These are phyloP conservation scores for Neodiprion fabricii DNA, from an alignment of 1,140 invertebrate genomes.

Conservation along the genomic window DNA sequence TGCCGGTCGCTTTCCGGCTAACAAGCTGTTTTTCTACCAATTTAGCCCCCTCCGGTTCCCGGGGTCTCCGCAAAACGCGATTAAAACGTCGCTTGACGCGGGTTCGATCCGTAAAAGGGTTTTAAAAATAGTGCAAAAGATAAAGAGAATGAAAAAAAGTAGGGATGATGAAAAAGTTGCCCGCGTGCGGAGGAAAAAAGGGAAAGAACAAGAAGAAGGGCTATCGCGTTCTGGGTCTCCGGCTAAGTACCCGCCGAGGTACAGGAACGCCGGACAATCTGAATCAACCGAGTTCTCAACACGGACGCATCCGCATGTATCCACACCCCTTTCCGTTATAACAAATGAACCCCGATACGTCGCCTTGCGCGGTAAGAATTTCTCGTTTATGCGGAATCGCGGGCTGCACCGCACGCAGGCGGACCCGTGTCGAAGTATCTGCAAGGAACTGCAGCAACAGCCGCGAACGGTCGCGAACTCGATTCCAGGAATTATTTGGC, in stretches of 20 bases:
- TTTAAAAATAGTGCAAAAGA: conserved; percentile 25
- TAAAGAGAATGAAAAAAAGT: conserved; percentile 30
- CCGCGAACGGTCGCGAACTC: conserved; percentile 15
- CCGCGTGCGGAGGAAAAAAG: conserved; percentile 25
- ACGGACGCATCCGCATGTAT: not conserved
- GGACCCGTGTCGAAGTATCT: not conserved
- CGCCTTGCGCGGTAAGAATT: not conserved
- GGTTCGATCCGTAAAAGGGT: not conserved
- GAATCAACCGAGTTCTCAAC: not conserved
- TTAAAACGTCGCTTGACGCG: not conserved
- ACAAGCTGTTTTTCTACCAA: conserved; percentile 3
- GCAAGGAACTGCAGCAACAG: conserved; percentile 20
- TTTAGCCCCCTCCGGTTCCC: not conserved
- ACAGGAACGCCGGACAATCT: conserved; percentile 30
- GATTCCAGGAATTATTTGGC: conserved; percentile 54
- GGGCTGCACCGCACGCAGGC: not conserved
- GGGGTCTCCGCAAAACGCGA: not conserved
- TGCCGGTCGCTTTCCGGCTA: not conserved
- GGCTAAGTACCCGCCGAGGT: conserved; percentile 11
- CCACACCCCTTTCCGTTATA: not conserved
- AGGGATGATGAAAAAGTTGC: not conserved
- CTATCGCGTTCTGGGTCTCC: not conserved
- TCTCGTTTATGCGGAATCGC: conserved; percentile 4
- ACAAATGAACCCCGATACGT: not conserved
- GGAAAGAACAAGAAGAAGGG: conserved; percentile 15